Conservation (phyloP, 2,113 vertebrate species). For the Carassius gibelio region DNA sequence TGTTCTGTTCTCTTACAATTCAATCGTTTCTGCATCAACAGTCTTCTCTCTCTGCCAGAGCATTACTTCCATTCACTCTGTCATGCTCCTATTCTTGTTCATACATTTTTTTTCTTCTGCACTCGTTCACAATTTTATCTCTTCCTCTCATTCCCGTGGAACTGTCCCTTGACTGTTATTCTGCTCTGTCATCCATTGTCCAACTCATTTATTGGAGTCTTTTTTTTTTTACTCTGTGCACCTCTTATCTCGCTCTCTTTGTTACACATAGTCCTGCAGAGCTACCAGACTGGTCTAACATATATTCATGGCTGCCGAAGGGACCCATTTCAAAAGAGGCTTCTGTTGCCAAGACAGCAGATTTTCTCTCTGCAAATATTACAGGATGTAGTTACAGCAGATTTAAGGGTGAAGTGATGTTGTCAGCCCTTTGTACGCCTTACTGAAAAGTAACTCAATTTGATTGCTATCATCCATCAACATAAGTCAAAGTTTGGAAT, state of each 20-base stretch:
- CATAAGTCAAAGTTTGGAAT: neutral
- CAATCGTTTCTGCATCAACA: constrained; percentile 44
- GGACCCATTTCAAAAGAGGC: constrained; percentile 30
- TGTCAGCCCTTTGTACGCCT: constrained; percentile 18
- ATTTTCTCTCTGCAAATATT: constrained; percentile 22
- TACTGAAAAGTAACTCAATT: neutral
- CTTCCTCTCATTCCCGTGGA: constrained; percentile 25
- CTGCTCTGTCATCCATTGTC: constrained; percentile 46
- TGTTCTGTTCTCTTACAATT: constrained; percentile 37
- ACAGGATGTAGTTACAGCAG: constrained; percentile 9
- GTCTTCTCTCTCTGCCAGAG: constrained; percentile 15
- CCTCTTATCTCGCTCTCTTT: constrained; percentile 33
- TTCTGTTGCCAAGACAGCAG: constrained; percentile 44
- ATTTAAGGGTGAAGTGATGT: constrained; percentile 17
- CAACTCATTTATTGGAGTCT: constrained; percentile 38
- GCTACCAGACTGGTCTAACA: constrained; percentile 18
- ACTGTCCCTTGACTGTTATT: constrained; percentile 21
- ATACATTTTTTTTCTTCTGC: constrained; percentile 29
- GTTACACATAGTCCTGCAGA: constrained; percentile 20
- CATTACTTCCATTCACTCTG: constrained; percentile 36
- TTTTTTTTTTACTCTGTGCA: constrained; percentile 6
- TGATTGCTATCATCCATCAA: constrained; percentile 12
- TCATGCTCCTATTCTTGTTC: constrained; percentile 39
- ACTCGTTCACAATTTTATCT: constrained; percentile 39
- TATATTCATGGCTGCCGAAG: constrained; percentile 10